Percentiles rank a stretch among this genome's conserved stretches.
Conservation (phyloP, 2,797 vertebrate species). For the Acanthis flammea region DNA sequence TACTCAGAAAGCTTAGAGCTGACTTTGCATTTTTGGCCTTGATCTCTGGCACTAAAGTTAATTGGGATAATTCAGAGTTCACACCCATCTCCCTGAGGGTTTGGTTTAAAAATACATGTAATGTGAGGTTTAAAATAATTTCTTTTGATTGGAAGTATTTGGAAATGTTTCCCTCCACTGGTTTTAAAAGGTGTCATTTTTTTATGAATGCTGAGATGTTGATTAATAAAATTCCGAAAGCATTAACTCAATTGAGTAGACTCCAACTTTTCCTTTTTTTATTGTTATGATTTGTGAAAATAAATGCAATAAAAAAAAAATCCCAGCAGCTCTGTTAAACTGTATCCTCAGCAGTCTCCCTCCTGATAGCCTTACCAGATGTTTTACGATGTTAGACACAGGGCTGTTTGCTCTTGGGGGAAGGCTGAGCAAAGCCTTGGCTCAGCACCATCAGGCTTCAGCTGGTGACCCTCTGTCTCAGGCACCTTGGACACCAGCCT, state of each 20-base stretch:
- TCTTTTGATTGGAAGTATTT: constrained; percentile 75
- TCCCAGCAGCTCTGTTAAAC: constrained; percentile 76
- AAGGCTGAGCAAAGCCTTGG: constrained; percentile 53
- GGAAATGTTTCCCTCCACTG: constrained; percentile 69
- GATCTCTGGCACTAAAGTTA: constrained; percentile 61
- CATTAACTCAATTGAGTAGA: constrained; percentile 76
- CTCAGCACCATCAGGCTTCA: not conserved
- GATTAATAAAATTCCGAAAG: constrained; percentile 80
- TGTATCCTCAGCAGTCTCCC: constrained; percentile 60
- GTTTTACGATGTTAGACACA: constrained; percentile 63
- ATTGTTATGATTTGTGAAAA: constrained; percentile 65
- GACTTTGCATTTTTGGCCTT: constrained; percentile 58
- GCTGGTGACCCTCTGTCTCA: not conserved
- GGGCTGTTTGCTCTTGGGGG: constrained; percentile 5
- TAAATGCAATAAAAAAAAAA: constrained; percentile 72
- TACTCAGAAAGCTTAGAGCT: not conserved
- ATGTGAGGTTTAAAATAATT: constrained; percentile 74
- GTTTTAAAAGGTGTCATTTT: constrained; percentile 77
- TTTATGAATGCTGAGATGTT: constrained; percentile 75
- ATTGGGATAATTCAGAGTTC: constrained; percentile 74
- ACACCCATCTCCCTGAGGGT: constrained; percentile 56
- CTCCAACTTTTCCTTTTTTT: constrained; percentile 63
- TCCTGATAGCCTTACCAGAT: constrained; percentile 75
- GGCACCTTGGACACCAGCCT: not conserved
- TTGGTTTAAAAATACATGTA: constrained; percentile 66